Base-by-base conservation (phyloP, 2,797 vertebrate genomes). In the Siniperca scherzeri region DNA sequence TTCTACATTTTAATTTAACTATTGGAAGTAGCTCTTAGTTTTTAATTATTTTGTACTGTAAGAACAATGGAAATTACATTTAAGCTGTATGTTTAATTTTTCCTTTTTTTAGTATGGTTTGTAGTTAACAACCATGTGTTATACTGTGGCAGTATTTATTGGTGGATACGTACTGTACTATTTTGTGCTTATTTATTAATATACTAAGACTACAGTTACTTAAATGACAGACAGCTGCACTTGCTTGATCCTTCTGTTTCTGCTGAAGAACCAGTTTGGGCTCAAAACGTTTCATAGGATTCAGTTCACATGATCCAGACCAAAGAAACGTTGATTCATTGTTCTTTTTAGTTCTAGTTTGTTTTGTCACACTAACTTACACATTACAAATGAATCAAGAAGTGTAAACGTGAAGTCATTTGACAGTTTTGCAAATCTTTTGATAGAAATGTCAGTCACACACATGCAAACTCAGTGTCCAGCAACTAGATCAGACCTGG, bases 21-120 rank as follows among this genome's bases (percentile, higher is more conserved):
- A 16, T 61, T 67, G 48, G 5, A 75, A 74, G 76, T 3, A 16
- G 33, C 59, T 70, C 21, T 30, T 42, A 75, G 25, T 52, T 59
- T 81, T 38, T 40, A 78, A 73, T 81, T 59, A 3, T 74, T 19
- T n/a, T 72, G 12, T n/a, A 30, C 7, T 56, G n/a, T 3, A 53
- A 42, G 30, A 71, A 53, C 53, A 71, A 77, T 9, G 21, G n/a
- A 44, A 2, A 14, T 74, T 4, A 42, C 11, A 2, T 14, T 9
- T 33, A 19, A 7, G n/a, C 21, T 21, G 46, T 5, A 19, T 30
- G 3, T 21, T 38, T 30, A 9, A 22, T 52, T 53, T 27, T 11
- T 66, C 2, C 12, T 10, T 60, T 36, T 7, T 57, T 53, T 44
- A 10, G 10, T 17, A 7, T 11, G 4, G 11, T 60, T 30, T 74